A percentile compares a stretch with the other conserved stretches of the same genome.
phyloP scores from a whole-genome alignment of 2,113 vertebrate genomes.

The Nipponia nippon region DNA sequence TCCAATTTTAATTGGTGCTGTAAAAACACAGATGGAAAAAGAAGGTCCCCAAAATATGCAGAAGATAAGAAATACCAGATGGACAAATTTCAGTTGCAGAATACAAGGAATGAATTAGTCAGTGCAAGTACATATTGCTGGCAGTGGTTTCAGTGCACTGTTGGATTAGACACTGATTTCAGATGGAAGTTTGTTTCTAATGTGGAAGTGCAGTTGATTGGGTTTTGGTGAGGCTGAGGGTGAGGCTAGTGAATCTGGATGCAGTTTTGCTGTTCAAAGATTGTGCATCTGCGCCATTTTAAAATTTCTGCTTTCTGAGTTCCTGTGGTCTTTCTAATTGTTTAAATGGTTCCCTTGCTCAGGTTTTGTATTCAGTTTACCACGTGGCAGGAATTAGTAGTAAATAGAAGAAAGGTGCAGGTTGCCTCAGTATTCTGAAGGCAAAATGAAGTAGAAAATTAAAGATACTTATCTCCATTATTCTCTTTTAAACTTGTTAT shows the following conservation, averaged over 20 bases:
- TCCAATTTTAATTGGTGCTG: neutral
- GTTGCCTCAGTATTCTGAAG: constrained; percentile 27
- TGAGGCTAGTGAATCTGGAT: neutral
- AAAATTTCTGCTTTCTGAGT: neutral
- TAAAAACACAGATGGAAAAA: constrained; percentile 20
- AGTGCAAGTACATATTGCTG: neutral
- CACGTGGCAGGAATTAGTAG: neutral
- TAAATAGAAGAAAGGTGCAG: constrained; percentile 28
- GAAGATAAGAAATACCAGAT: neutral
- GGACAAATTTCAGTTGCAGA: neutral
- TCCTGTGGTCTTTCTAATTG: neutral
- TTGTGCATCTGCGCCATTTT: fast-evolving
- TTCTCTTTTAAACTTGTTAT: constrained; percentile 54
- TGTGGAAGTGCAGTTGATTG: neutral
- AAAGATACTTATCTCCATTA: constrained; percentile 72
- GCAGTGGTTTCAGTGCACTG: neutral
- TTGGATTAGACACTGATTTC: neutral
- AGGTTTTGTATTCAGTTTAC: constrained; percentile 12
- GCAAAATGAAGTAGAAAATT: constrained; percentile 68
- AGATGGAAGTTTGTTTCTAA: neutral
- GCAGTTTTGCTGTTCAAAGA: neutral
- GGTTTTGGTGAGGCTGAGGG: neutral
- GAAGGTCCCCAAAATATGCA: neutral
- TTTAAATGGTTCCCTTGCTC: neutral
- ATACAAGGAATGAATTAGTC: neutral